Percentiles rank a stretch among this genome's conserved stretches.
phyloP scores from a whole-genome alignment of 30 jellyfish, hydroid and myxozoan species.

The Aurelia aurita complex sp. Pacific region DNA sequence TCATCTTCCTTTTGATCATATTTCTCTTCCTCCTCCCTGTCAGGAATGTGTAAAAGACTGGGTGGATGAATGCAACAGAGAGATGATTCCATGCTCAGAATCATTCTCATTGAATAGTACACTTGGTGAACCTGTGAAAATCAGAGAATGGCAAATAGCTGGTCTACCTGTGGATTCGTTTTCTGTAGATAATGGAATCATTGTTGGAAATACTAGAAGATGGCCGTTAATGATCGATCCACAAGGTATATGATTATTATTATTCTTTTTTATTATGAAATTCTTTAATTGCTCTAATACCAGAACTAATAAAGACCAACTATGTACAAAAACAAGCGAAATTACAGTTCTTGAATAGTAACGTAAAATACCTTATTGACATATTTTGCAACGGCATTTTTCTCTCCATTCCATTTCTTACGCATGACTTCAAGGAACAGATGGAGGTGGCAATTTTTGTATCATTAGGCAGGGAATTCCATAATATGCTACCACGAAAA shows the following conservation, averaged over 20 bases:
- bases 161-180: conserved; percentile 99
- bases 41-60: conserved; percentile 94
- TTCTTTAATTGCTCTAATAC: no score
- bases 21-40: not conserved
- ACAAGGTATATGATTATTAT: conserved; percentile 61
- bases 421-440: no score
- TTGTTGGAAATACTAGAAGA: conserved; percentile 87
- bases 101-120: conserved; percentile 80
- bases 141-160: conserved; percentile 98
- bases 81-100: conserved; percentile 84
- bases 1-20: not conserved
- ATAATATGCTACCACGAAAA: no score
- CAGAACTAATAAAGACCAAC: no score
- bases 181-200: conserved; percentile 94
- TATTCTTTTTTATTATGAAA: no score
- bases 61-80: conserved; percentile 73
- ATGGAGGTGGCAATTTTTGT: no score
- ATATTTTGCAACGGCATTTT: no score
- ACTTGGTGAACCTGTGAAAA: conserved; percentile 95
- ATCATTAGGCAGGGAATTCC: no score
- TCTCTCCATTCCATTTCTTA: no score
- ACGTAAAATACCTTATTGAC: no score
- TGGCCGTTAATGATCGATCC: conserved; percentile 99
- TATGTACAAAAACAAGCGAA: no score
- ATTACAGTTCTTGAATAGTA: no score